phyloP scores from a whole-genome alignment of 2,888 invertebrate species.

The Teinopalpus imperialis region DNA sequence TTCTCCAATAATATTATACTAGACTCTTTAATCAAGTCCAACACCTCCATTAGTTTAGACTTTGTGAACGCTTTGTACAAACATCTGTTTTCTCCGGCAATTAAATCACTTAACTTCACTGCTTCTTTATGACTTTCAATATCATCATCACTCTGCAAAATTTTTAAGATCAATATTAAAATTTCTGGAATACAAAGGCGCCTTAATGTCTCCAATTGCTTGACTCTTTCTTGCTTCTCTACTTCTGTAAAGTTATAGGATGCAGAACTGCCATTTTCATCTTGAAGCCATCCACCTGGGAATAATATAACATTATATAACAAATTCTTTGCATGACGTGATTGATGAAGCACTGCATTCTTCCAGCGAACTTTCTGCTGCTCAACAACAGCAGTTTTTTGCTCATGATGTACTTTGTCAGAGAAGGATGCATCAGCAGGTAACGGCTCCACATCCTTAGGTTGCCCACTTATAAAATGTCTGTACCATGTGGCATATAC shows the following conservation, averaged over 20 bases:
- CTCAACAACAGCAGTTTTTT: slow-evolving; percentile 89
- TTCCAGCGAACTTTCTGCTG: slow-evolving; percentile 90
- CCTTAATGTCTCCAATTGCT: slow-evolving; percentile 88
- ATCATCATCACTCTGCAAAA: slow-evolving; percentile 88
- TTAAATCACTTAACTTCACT: slow-evolving; percentile 87
- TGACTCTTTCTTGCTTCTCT: slow-evolving; percentile 78
- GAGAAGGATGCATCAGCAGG: slow-evolving; percentile 87
- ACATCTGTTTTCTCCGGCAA: slow-evolving; percentile 89
- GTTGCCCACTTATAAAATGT: slow-evolving; percentile 90
- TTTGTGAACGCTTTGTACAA: slow-evolving; percentile 92
- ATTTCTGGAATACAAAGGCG: slow-evolving; percentile 93
- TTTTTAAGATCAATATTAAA: slow-evolving; percentile 88
- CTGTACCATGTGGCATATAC: slow-evolving; percentile 95
- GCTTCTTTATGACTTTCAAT: slow-evolving; percentile 87
- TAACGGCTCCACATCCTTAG: slow-evolving; percentile 84
- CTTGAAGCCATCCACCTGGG: slow-evolving; percentile 95
- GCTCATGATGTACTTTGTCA: slow-evolving; percentile 94
- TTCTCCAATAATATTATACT: slow-evolving; percentile 88
- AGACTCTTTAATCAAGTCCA: slow-evolving; percentile 90
- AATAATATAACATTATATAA: slow-evolving; percentile 94
- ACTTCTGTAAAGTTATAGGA: slow-evolving; percentile 68
- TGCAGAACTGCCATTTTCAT: slow-evolving; percentile 81
- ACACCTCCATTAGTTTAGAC: slow-evolving; percentile 88
- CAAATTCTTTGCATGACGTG: slow-evolving; percentile 88
- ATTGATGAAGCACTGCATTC: slow-evolving; percentile 86